phyloP scores from a whole-genome alignment of 1,140 invertebrate genomes.

The Lepidurus apus region DNA sequence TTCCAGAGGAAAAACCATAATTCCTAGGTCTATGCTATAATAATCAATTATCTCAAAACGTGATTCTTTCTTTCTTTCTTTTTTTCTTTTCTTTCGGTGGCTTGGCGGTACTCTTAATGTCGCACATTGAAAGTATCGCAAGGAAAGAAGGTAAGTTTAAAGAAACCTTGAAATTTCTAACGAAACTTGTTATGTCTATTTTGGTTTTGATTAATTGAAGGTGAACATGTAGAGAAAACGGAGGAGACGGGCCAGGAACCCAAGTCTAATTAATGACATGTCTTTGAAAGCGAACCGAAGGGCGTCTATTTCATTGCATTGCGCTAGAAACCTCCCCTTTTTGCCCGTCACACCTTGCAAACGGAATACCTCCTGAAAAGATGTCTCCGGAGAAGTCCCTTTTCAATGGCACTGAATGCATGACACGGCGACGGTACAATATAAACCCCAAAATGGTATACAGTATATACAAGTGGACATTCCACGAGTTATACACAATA shows the following conservation, averaged over 20 bases:
- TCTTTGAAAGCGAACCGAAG: not conserved
- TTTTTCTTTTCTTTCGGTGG: too few species aligned
- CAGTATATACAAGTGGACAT: not conserved
- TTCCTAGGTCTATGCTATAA: too few species aligned
- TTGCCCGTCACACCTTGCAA: constrained; percentile 4
- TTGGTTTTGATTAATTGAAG: not conserved
- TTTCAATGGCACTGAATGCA: not conserved
- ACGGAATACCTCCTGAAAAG: not conserved
- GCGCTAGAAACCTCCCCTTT: not conserved
- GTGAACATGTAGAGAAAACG: not conserved
- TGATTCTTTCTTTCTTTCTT: too few species aligned
- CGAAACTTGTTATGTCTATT: too few species aligned
- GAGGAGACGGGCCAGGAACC: not conserved
- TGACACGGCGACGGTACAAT: not conserved
- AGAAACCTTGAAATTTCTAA: too few species aligned
- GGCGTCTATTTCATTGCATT: not conserved
- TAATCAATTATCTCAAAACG: too few species aligned
- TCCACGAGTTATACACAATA: not conserved
- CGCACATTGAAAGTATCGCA: too few species aligned
- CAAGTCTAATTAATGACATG: not conserved
- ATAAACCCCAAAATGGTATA: not conserved
- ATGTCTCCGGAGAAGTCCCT: not conserved
- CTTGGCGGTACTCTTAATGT: too few species aligned
- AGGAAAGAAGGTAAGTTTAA: too few species aligned
- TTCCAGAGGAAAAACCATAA: too few species aligned